phyloP scores from a whole-genome alignment of 2,888 invertebrate species.

The Dastarcus helophoroides region DNA sequence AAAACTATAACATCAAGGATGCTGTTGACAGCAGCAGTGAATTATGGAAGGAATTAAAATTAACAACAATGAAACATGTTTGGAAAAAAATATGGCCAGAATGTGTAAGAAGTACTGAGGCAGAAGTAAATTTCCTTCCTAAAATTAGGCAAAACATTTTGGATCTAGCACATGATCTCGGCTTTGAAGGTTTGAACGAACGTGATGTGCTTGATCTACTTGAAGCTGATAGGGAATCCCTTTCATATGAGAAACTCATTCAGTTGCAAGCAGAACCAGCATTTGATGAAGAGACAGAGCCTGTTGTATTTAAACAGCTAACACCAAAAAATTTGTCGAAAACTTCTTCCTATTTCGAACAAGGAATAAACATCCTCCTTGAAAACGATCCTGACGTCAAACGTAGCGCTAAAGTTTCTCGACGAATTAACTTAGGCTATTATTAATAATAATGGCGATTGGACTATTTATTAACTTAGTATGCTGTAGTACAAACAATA shows the following conservation, averaged over 20 bases:
- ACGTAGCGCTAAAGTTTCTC: too few relatives aligned
- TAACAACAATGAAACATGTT: too few relatives aligned
- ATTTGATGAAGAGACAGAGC: slow-evolving; percentile 15
- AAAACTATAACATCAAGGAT: slow-evolving; percentile 17
- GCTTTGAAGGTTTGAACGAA: slow-evolving; percentile 17
- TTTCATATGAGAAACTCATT: slow-evolving; percentile 18
- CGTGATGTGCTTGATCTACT: slow-evolving; percentile 19
- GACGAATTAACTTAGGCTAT: too few relatives aligned
- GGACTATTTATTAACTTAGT: too few relatives aligned
- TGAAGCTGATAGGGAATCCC: slow-evolving; percentile 12
- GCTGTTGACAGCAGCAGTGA: slow-evolving; percentile 18
- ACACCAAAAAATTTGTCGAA: too few relatives aligned
- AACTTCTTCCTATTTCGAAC: too few relatives aligned
- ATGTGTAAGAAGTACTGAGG: slow-evolving; percentile 15
- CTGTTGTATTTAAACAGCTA: too few relatives aligned
- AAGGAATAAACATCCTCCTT: too few relatives aligned
- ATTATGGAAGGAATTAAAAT: slow-evolving; percentile 20
- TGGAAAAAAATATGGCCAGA: too few relatives aligned
- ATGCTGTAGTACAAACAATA: too few relatives aligned
- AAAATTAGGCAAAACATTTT: slow-evolving; percentile 15
- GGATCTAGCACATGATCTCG: slow-evolving; percentile 13
- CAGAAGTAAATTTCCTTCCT: slow-evolving; percentile 15
- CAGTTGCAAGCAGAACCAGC: slow-evolving; percentile 17
- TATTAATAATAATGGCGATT: too few relatives aligned
- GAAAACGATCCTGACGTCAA: too few relatives aligned